Conservation (phyloP, 2,113 vertebrate species). For the Rhodinocichla rosea region DNA sequence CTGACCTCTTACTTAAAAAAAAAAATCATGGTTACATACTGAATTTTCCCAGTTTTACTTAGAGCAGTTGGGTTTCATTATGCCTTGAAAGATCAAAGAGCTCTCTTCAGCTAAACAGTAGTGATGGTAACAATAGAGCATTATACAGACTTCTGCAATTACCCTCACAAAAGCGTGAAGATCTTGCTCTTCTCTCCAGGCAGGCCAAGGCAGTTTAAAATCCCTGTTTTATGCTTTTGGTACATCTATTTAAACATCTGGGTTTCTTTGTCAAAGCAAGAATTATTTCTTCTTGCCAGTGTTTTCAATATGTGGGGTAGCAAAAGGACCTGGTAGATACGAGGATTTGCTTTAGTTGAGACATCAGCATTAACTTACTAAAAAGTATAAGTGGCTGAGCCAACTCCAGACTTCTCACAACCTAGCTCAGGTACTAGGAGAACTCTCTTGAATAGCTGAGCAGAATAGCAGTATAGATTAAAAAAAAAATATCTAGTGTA, state of each 20-base stretch:
- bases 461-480: neutral
- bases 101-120: neutral
- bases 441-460: neutral
- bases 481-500: neutral
- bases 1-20: neutral
- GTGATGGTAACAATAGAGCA: neutral
- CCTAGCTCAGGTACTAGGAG: neutral
- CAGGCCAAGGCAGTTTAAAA: neutral
- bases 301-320: neutral
- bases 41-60: conserved; percentile 7
- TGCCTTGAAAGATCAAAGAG: conserved; percentile 4
- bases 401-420: neutral
- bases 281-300: neutral
- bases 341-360: neutral
- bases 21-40: neutral
- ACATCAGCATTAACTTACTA: neutral
- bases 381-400: neutral
- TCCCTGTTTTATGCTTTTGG: neutral
- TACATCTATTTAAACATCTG: neutral
- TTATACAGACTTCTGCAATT: neutral
- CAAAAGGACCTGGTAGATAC: neutral
- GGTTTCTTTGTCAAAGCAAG: neutral
- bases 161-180: neutral
- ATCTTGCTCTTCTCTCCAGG: neutral
- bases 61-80: neutral